Evolutionary conservation across 2,888 invertebrate species (phyloP), one percentile per base, ranked within the genome.

Genomic region (Lasioglossum figueresi): DNA sequence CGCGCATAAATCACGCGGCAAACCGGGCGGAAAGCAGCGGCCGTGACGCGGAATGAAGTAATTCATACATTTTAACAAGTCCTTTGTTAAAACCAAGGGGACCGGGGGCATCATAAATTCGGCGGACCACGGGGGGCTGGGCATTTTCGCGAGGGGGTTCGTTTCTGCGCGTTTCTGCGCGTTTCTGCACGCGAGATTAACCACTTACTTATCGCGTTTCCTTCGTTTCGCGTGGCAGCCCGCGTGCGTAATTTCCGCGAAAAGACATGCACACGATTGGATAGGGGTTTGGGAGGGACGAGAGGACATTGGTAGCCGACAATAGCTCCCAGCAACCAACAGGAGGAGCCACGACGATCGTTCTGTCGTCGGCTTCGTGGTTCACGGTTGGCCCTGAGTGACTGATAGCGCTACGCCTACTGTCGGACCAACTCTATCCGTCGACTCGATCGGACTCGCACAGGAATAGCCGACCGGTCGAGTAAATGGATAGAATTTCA

Each of bases 151-250:
- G 31, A 34, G 40, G 43, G 63, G 63, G 52, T 52, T 23, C 12
- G 52, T 52, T 10, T 52, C 6, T 6, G 19, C 48, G 19, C 12
- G 52, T 52, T 10, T 52, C 6, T 6, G 19, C 48, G 19, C 48
- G 56, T 59, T 71, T 63, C 63, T 34, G 74, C 80, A 85, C 80
- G 85, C 81, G 84, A 86, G 80, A 71, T 78, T 71, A 75, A 70
- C 77, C 73, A 52, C 31, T 77, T 52, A 75, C 37, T 78, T 76
- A 84, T 78, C 80, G 76, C 77, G 70, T 75, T 45, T 2, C 19
- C 63, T 27, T 73, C 83, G 31, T 66, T 63, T 27, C 56, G 19
- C 31, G 68, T 16, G 48, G 34, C 52, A 72, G 71, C 52, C 75
- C 45, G 40, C 4, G 10, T 43, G 56, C 72, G 48, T 79, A 78